phyloP scores from a whole-genome alignment of 2,888 invertebrate genomes.

The Drosophila neotestacea region DNA sequence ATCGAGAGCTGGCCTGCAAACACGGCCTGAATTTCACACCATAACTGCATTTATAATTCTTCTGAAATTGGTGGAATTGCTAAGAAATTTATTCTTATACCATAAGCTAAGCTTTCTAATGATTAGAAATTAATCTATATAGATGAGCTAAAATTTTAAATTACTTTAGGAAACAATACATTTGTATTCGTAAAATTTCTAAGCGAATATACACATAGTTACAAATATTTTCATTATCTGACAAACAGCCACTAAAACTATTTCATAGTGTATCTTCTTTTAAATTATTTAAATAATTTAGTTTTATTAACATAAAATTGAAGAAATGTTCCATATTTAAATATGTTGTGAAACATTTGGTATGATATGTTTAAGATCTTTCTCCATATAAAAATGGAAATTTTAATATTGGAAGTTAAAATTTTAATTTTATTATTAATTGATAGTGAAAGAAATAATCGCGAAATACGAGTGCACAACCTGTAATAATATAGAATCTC shows the following conservation, averaged over 20 bases:
- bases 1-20: constrained; percentile 23
- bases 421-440: neutral
- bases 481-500: constrained; percentile 1
- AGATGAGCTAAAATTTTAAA: too few relatives aligned
- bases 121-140: too few relatives aligned
- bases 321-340: too few relatives aligned
- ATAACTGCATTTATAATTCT: constrained; percentile 26
- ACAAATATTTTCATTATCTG: too few relatives aligned
- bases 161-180: too few relatives aligned
- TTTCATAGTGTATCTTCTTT: too few relatives aligned
- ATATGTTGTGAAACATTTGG: too few relatives aligned
- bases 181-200: too few relatives aligned
- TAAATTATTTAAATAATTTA: neutral
- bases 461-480: neutral
- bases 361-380: too few relatives aligned
- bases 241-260: too few relatives aligned
- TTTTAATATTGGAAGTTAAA: neutral
- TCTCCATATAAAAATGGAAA: neutral
- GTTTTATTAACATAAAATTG: too few relatives aligned
- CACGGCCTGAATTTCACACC: constrained; percentile 9
- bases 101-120: neutral
- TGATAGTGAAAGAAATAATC: neutral
- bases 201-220: too few relatives aligned
- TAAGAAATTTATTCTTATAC: constrained; percentile 9
- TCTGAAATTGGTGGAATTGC: constrained; percentile 31